These are phyloP conservation scores for Escarpia spicata DNA, from an alignment of 2,888 invertebrate species.

Conservation along the genomic window DNA sequence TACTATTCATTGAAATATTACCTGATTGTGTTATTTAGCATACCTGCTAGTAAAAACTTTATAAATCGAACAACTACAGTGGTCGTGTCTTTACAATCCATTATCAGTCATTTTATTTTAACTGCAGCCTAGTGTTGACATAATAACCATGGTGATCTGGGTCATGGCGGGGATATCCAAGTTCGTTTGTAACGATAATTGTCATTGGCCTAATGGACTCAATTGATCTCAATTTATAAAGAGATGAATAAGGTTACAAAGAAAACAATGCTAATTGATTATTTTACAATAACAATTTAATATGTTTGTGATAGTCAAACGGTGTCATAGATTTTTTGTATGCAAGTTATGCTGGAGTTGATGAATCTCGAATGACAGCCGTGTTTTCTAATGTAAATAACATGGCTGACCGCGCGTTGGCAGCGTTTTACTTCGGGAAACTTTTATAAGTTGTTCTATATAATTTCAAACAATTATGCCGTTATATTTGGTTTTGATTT, in stretches of 20 bases:
- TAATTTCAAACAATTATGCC: neutral
- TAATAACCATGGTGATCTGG: slow-evolving; percentile 12
- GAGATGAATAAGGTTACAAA: neutral
- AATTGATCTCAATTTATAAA: neutral
- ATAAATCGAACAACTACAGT: neutral
- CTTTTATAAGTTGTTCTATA: neutral
- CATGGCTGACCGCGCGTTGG: neutral
- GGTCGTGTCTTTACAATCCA: neutral
- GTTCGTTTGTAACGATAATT: neutral
- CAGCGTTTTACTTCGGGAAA: neutral
- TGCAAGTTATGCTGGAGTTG: neutral
- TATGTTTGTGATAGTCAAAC: neutral
- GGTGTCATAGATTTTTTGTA: neutral
- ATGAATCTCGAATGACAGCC: neutral
- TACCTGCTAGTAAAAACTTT: neutral
- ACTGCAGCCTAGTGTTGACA: neutral
- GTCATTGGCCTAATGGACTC: neutral
- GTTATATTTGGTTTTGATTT: neutral
- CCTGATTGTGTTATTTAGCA: neutral
- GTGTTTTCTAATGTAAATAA: neutral
- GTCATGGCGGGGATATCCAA: neutral
- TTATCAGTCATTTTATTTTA: neutral
- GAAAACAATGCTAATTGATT: neutral
- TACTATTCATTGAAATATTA: neutral
- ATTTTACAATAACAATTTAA: neutral